These are phyloP conservation scores for Sinodicranocentrus sp. DNA, from an alignment of 2,888 invertebrate species.

Conservation along the genomic window DNA sequence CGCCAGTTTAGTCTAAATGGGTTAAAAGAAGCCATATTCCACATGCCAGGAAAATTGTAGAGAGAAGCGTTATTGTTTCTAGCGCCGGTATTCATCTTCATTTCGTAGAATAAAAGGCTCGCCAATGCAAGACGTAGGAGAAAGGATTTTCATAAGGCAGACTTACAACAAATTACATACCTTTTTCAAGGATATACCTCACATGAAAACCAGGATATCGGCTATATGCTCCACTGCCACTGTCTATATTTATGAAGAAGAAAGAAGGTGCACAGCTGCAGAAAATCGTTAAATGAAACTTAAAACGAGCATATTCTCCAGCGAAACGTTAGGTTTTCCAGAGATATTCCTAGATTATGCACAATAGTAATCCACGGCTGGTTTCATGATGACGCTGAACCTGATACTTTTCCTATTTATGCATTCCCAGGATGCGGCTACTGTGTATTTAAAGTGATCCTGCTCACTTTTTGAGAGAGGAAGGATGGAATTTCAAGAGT, in stretches of 20 bases:
- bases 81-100: conserved; percentile 66
- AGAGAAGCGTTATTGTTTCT: conserved; percentile 38
- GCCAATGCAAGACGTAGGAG: background rate
- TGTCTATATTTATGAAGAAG: background rate
- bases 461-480: background rate
- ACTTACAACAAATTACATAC: background rate
- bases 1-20: background rate
- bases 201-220: no score
- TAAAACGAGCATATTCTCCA: conserved; percentile 59
- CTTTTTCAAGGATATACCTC: no score
- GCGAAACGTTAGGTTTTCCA: conserved; percentile 38
- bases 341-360: conserved; percentile 35
- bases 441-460: no score
- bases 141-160: background rate
- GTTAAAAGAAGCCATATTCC: background rate
- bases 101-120: conserved; percentile 29
- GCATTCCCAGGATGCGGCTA: background rate
- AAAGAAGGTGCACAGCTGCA: conserved; percentile 67
- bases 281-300: conserved; percentile 70
- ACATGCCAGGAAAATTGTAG: background rate
- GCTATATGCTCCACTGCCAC: no score
- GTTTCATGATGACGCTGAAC: conserved; percentile 31
- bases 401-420: conserved; percentile 2
- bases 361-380: conserved; percentile 30
- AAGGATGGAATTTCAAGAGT: conserved; percentile 4